Evolutionary conservation across 2,888 invertebrate species (phyloP).

Genomic region (Drosophila koepferae): DNA sequence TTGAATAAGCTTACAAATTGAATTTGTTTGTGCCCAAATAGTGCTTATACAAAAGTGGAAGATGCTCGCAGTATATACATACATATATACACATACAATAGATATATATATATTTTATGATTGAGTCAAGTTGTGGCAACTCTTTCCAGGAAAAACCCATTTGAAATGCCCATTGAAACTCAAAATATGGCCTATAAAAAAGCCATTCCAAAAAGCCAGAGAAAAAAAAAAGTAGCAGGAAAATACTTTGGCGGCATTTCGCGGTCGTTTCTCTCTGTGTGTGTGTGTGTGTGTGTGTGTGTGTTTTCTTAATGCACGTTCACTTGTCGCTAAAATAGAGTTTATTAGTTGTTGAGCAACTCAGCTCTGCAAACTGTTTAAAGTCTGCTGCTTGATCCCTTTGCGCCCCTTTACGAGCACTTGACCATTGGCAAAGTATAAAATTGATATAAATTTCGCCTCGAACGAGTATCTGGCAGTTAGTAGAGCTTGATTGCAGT

Average conservation of each 20-base stretch:
- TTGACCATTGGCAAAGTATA: no score
- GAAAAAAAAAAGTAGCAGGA: neutral
- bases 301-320: neutral
- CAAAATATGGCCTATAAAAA: constrained; percentile 45
- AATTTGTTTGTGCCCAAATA: neutral
- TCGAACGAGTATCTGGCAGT: neutral
- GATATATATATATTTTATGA: constrained; percentile 11
- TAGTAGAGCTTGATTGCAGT: neutral
- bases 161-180: constrained; percentile 26
- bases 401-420: no score
- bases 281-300: neutral
- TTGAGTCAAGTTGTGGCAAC: constrained; percentile 9
- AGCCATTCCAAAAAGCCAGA: constrained; percentile 13
- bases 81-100: neutral
- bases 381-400: no score
- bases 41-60: neutral
- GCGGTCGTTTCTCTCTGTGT: constrained; percentile 3
- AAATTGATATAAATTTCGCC: neutral
- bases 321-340: neutral
- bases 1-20: neutral
- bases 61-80: neutral
- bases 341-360: neutral
- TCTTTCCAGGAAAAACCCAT: constrained; percentile 25
- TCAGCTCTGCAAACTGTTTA: no score
- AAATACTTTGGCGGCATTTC: constrained; percentile 10